Base-by-base conservation (phyloP, 2,113 vertebrate species). In the Mystacornis crossleyi region DNA sequence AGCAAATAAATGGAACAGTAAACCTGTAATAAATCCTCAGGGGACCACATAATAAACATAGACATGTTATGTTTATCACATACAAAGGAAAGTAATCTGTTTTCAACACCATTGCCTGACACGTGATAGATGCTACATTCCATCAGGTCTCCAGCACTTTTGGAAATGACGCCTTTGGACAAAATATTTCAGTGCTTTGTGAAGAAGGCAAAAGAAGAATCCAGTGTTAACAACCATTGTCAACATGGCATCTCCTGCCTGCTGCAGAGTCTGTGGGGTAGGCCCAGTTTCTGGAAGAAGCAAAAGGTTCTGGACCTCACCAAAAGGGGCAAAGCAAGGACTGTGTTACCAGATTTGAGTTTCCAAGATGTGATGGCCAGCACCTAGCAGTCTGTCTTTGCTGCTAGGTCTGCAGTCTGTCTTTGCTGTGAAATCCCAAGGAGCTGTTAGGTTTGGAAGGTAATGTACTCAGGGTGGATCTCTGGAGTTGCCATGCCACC, bases 1-100 rank as follows among this genome's bases (percentile, higher is more conserved):
- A 69, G 79, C 58, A 90, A 90, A 84, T 87, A 93, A 91, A 84
- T 73, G 95, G 89, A 93, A 95, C 2, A 36, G 53, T 84, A 94
- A 91, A 91, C 57, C 70, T 85, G 18, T 40, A 91, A 91, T 94
- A 95, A 89, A 94, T 95, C 81, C 78, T 87, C 62, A 31, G 65
- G 47, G 71, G 89, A 84, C 80, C 75, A 62, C 89, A 91, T 85
- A 81, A 79, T 94, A 93, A 95, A 90, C 75, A 71, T 3, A 86
- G 96, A 86, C 54, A 18, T 60, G 70, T 95, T 96, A 64, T 1
- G 16, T 74, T 96, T 97, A 95, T 96, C 94, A 69, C 78, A 80
- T 73, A 80, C 90, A 91, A 94, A 95, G 58, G 80, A 75, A 93
- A 80, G 91, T 57, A 90, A 81, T 91, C 83, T 81, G 81, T 93